These are phyloP conservation scores for Hydrocynus forskahlii DNA, from an alignment of 2,797 vertebrate genomes.

Conservation along the genomic window DNA sequence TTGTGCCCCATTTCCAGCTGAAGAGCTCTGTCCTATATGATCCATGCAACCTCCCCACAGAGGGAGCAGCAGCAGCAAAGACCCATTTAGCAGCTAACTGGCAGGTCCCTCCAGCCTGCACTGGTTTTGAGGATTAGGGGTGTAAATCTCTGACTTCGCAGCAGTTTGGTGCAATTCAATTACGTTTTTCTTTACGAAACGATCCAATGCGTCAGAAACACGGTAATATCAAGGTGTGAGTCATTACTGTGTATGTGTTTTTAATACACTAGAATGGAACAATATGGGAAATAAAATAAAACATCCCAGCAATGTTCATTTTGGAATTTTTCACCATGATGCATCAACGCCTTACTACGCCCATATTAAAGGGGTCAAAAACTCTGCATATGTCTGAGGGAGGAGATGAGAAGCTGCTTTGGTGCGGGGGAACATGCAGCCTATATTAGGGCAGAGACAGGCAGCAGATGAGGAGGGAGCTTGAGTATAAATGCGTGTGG, in stretches of 20 bases:
- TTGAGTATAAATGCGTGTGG: conserved; percentile 56
- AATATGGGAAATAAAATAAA: no score
- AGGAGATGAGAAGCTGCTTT: conserved; percentile 11
- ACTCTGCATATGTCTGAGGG: conserved; percentile 7
- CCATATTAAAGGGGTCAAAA: not conserved
- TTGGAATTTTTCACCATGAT: not conserved
- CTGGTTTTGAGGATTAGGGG: conserved; percentile 37
- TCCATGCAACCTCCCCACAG: conserved; percentile 48
- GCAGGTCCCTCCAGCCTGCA: conserved; percentile 36
- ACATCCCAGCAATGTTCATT: no score
- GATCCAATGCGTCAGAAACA: no score
- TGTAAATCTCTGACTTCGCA: not conserved
- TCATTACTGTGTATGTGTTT: no score
- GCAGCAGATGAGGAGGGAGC: conserved; percentile 33
- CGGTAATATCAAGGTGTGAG: no score
- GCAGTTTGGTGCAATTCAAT: not conserved
- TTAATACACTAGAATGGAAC: no score
- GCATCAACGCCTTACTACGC: not conserved
- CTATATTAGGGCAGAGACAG: conserved; percentile 37
- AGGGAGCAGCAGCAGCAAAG: conserved; percentile 49
- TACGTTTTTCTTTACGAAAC: no score
- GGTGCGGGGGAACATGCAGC: conserved; percentile 52
- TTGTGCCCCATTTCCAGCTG: conserved; percentile 47
- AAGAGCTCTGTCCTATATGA: conserved; percentile 44
- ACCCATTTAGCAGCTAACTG: conserved; percentile 46